These are phyloP conservation scores for Condylura cristata DNA, from an alignment of 2,113 vertebrate species.

Conservation along the genomic window DNA sequence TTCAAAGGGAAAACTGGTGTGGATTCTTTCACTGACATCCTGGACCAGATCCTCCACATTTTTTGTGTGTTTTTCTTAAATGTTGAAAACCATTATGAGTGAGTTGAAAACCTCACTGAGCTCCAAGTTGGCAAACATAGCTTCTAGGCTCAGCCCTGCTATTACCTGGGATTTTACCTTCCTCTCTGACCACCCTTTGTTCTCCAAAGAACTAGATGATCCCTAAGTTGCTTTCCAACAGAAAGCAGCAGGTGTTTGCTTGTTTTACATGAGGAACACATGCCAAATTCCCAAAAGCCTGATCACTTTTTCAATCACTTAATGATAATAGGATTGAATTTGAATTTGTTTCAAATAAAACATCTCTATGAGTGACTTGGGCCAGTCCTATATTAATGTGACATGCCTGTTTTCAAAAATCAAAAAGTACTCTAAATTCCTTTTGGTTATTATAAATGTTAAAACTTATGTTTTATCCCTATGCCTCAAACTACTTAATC, in stretches of 20 bases:
- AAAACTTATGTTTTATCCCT: not conserved
- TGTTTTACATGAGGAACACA: not conserved
- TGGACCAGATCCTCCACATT: not conserved
- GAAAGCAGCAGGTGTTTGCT: not conserved
- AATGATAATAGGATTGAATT: not conserved
- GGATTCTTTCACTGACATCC: not conserved
- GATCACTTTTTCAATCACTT: not conserved
- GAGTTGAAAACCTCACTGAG: not conserved
- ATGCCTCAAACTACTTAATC: not conserved
- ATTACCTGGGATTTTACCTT: not conserved
- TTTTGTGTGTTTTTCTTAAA: not conserved
- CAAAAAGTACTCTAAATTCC: not conserved
- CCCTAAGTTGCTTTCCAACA: not conserved
- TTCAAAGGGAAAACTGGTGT: not conserved
- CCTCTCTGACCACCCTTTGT: not conserved
- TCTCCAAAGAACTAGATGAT: not conserved
- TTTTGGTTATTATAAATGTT: not conserved
- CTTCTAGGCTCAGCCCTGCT: not conserved
- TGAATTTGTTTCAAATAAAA: slow-evolving; percentile 5
- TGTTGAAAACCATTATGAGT: not conserved
- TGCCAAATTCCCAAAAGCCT: not conserved
- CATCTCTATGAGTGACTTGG: not conserved
- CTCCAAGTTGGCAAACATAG: not conserved
- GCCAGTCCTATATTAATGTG: not conserved
- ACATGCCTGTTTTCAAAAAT: not conserved